These are phyloP conservation scores for Bombus huntii DNA, from an alignment of 1,140 invertebrate genomes.

Conservation along the genomic window DNA sequence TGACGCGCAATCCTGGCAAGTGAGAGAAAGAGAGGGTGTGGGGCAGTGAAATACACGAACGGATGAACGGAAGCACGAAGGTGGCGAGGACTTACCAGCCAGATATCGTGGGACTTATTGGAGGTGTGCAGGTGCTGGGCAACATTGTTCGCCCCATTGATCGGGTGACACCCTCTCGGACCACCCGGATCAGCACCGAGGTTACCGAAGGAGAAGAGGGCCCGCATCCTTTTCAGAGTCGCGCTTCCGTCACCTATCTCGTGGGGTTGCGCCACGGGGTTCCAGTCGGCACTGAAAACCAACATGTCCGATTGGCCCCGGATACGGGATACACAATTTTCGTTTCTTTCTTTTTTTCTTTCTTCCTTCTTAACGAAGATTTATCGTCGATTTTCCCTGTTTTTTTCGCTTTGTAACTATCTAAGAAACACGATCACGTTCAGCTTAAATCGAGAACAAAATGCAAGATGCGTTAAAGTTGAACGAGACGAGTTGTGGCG, in stretches of 20 bases:
- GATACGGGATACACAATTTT: conserved; percentile 53
- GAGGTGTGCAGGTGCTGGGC: conserved; percentile 69
- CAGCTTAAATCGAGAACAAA: conserved; percentile 12
- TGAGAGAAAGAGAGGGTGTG: conserved; percentile 53
- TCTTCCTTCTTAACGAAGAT: background rate
- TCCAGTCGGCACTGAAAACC: conserved; percentile 82
- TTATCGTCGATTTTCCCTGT: background rate
- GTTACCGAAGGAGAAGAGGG: conserved; percentile 69
- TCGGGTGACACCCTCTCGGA: conserved; percentile 65
- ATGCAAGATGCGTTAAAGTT: no score
- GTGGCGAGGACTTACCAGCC: conserved; percentile 73
- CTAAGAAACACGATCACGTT: background rate
- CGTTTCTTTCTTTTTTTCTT: conserved; percentile 15
- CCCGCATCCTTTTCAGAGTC: conserved; percentile 68
- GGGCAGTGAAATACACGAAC: conserved; percentile 63
- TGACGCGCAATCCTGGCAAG: conserved; percentile 31
- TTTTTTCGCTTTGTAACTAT: background rate
- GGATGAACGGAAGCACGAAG: conserved; percentile 70
- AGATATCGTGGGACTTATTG: conserved; percentile 71
- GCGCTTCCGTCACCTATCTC: conserved; percentile 69
- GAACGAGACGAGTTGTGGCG: background rate
- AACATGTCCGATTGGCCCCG: conserved; percentile 72
- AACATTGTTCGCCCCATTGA: conserved; percentile 64
- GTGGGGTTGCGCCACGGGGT: conserved; percentile 58
- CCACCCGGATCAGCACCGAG: conserved; percentile 72